Conservation (phyloP, 2,888 invertebrate genomes). For the Mesorhabditis spiculigera region DNA sequence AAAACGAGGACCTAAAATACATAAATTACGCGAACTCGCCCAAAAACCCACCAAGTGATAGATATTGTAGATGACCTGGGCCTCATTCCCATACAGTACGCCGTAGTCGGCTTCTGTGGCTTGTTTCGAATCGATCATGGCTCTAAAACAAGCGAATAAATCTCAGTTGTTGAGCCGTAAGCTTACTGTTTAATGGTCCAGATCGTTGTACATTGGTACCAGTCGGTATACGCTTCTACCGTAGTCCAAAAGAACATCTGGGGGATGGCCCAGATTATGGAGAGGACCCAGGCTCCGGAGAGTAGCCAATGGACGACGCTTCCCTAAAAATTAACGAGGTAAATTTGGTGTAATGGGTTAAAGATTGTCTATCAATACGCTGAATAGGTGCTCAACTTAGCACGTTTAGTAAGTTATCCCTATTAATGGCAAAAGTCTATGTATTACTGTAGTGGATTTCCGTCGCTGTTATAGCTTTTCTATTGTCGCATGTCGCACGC, state of each 20-base stretch:
- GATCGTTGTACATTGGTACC: constrained; percentile 52
- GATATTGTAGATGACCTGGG: constrained; percentile 46
- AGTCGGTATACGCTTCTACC: constrained; percentile 33
- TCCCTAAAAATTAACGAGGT: neutral
- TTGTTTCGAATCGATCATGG: neutral
- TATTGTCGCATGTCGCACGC: too few species aligned
- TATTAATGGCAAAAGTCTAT: too few species aligned
- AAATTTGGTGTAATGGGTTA: too few species aligned
- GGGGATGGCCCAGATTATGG: constrained; percentile 41
- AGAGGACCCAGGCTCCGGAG: constrained; percentile 39
- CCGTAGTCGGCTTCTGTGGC: neutral
- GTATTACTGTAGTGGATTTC: too few species aligned
- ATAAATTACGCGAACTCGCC: neutral
- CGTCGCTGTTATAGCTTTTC: too few species aligned
- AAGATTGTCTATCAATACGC: too few species aligned
- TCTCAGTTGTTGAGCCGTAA: neutral
- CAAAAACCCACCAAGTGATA: constrained; percentile 38
- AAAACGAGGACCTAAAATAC: constrained; percentile 49
- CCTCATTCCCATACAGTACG: constrained; percentile 7
- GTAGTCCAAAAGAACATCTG: constrained; percentile 48
- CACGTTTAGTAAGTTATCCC: too few species aligned
- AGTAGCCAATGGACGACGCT: neutral
- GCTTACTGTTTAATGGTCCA: constrained; percentile 31
- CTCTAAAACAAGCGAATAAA: neutral
- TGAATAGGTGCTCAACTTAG: too few species aligned